Percentiles rank a stretch among this genome's conserved stretches.
phyloP scores from a whole-genome alignment of 2,113 vertebrate species.

The Festucalex cinctus region DNA sequence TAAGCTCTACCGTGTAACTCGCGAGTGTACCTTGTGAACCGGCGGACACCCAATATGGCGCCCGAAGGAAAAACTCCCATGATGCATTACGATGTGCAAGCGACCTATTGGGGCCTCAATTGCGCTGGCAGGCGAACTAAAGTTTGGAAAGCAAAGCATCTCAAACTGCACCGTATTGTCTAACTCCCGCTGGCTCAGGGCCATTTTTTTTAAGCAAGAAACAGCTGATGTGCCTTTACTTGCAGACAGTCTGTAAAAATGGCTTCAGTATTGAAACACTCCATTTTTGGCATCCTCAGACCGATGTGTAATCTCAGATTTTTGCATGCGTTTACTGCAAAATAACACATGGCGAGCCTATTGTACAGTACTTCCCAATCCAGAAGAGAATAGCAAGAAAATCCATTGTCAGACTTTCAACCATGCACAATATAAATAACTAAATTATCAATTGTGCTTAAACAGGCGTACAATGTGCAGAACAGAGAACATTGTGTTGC shows the following conservation, averaged over 20 bases:
- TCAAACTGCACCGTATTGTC: slow-evolving; percentile 28
- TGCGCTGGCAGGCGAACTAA: slow-evolving; percentile 43
- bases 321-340: slow-evolving; percentile 1
- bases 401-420: slow-evolving; percentile 60
- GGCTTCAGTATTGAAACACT: slow-evolving; percentile 10
- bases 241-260: slow-evolving; percentile 19
- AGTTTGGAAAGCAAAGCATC: slow-evolving; percentile 36
- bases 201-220: slow-evolving; percentile 29
- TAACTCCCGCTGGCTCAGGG: slow-evolving; percentile 31
- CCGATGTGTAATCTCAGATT: slow-evolving; percentile 22
- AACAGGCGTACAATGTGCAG: slow-evolving; percentile 71
- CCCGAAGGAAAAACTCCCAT: too few relatives aligned
- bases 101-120: slow-evolving; percentile 42
- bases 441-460: slow-evolving; percentile 78
- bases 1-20: too few relatives aligned
- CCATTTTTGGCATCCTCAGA: slow-evolving; percentile 18
- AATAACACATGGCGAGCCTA: slow-evolving; percentile 16
- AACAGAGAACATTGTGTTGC: slow-evolving; percentile 74
- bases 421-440: slow-evolving; percentile 74
- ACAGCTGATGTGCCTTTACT: slow-evolving; percentile 20
- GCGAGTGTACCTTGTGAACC: too few relatives aligned
- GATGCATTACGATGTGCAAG: too few relatives aligned
- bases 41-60: too few relatives aligned
- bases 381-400: slow-evolving; percentile 54
- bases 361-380: slow-evolving; percentile 47